phyloP scores from a whole-genome alignment of 2,113 vertebrate genomes.

The Corythornis madagascariensis region DNA sequence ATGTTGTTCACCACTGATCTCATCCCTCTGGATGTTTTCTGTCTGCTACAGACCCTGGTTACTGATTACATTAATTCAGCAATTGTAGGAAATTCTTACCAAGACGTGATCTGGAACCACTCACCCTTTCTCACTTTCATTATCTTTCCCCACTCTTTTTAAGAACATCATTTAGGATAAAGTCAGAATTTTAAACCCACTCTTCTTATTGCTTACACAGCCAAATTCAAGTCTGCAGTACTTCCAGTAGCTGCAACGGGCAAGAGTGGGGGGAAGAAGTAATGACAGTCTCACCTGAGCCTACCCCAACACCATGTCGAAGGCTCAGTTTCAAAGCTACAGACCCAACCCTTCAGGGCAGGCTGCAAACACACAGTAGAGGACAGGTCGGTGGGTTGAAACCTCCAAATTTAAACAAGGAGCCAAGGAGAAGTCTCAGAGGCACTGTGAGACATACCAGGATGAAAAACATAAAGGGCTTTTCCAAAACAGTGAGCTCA shows the following conservation, averaged over 20 bases:
- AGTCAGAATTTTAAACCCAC: neutral
- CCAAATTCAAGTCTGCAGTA: slow-evolving; percentile 6
- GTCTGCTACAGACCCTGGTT: neutral
- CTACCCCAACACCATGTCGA: slow-evolving; percentile 4
- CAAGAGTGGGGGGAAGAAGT: neutral
- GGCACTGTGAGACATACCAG: neutral
- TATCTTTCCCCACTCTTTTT: neutral
- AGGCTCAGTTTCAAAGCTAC: neutral
- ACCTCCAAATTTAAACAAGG: neutral
- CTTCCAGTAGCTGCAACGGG: slow-evolving; percentile 34
- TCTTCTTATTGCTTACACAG: neutral
- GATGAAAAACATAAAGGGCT: neutral
- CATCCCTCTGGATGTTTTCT: neutral
- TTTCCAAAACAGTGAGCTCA: neutral
- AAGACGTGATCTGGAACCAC: neutral
- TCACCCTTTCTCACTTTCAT: neutral
- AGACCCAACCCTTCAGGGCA: neutral
- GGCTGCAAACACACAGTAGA: neutral
- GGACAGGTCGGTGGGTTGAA: neutral
- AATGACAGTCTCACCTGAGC: slow-evolving; percentile 29
- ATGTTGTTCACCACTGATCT: neutral
- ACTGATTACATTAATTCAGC: slow-evolving; percentile 2
- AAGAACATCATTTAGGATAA: neutral
- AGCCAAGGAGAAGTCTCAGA: neutral
- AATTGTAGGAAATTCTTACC: slow-evolving; percentile 7